phyloP scores from a whole-genome alignment of 2,113 vertebrate species.

The Aix galericulata region DNA sequence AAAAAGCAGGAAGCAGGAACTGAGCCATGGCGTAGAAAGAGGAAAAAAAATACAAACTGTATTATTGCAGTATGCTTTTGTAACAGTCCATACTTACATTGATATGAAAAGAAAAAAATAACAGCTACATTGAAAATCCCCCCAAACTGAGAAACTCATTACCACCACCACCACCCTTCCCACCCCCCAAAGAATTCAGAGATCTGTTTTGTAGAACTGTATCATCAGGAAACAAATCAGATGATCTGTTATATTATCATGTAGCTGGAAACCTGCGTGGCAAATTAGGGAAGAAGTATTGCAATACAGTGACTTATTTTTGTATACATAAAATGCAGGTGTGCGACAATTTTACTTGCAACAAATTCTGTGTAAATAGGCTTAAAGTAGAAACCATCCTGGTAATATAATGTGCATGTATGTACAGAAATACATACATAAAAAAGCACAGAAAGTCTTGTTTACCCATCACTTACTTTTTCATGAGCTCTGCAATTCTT shows the following conservation, averaged over 20 bases:
- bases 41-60: neutral
- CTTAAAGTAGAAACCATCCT: neutral
- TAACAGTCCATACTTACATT: neutral
- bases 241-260: neutral
- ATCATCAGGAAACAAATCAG: slow-evolving; percentile 20
- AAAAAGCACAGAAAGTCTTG: neutral
- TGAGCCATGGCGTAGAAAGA: neutral
- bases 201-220: too few relatives aligned
- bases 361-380: neutral
- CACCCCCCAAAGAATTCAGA: neutral
- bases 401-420: neutral
- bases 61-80: neutral
- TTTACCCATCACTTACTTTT: slow-evolving; percentile 85
- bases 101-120: neutral
- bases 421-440: neutral
- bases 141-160: neutral
- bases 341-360: neutral
- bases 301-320: neutral
- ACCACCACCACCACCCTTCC: neutral
- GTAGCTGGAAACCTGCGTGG: neutral
- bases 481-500: slow-evolving; percentile 94
- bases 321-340: neutral
- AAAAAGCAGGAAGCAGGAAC: neutral
- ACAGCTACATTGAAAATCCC: neutral
- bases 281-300: neutral